Conservation (phyloP, 2,113 vertebrate species). For the Riparia riparia region DNA sequence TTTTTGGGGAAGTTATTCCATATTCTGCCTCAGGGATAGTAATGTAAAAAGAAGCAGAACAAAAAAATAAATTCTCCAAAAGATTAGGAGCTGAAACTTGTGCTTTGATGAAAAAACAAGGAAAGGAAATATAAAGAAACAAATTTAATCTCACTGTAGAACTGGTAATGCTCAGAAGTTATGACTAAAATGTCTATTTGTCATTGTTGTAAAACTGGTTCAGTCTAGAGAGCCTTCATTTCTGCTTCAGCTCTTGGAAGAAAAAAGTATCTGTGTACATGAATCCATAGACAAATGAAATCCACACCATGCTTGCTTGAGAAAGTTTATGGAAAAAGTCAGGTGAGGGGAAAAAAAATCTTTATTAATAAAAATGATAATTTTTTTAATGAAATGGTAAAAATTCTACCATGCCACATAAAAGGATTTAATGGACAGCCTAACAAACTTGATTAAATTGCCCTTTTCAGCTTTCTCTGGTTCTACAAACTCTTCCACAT, state of each 20-base stretch:
- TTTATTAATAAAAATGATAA: neutral
- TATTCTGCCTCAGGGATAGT: neutral
- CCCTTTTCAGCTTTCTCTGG: neutral
- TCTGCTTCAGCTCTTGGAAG: neutral
- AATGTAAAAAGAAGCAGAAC: neutral
- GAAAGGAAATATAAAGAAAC: neutral
- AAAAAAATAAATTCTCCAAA: neutral
- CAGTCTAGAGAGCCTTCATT: neutral
- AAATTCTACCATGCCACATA: neutral
- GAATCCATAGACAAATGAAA: neutral
- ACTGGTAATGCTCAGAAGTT: neutral
- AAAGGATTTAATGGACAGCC: neutral
- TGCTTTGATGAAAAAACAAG: neutral
- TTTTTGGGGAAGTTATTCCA: neutral
- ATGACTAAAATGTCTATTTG: neutral
- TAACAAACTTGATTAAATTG: neutral
- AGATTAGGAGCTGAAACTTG: neutral
- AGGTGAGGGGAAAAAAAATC: neutral
- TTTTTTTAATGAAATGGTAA: neutral
- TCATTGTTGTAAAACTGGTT: neutral
- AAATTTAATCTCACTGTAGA: neutral
- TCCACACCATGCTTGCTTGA: neutral
- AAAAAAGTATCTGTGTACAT: neutral
- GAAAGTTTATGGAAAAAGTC: neutral
- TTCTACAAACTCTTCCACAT: no score